These are phyloP conservation scores for Epinotia nisella DNA, from an alignment of 2,888 invertebrate species.

Conservation along the genomic window DNA sequence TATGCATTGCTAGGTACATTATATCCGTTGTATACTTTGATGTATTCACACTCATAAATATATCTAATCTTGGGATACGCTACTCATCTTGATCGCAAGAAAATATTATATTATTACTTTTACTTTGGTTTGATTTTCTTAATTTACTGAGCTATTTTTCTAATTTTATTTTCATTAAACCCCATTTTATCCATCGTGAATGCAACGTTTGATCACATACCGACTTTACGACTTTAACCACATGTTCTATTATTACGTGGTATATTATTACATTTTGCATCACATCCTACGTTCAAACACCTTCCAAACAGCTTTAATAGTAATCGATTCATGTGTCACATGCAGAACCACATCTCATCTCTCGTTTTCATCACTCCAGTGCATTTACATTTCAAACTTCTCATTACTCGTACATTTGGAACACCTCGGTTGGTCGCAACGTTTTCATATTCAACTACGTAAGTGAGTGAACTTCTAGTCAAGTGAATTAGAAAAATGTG, in stretches of 20 bases:
- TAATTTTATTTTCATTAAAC: too few species aligned
- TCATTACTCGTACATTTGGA: constrained; percentile 23
- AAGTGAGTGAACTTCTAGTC: constrained; percentile 3
- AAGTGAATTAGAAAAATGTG: not conserved
- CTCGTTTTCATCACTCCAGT: constrained; percentile 12
- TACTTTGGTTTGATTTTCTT: too few species aligned
- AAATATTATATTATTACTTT: too few species aligned
- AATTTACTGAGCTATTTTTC: too few species aligned
- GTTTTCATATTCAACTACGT: constrained; percentile 11
- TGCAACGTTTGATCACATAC: not conserved
- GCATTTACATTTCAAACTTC: constrained; percentile 25
- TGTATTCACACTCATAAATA: too few species aligned
- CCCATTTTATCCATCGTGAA: not conserved
- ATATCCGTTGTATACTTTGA: too few species aligned
- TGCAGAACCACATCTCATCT: constrained; percentile 10
- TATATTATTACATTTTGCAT: constrained; percentile 4
- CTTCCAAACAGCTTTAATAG: constrained; percentile 17
- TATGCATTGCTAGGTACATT: too few species aligned
- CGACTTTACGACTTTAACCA: not conserved
- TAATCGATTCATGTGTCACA: constrained; percentile 21
- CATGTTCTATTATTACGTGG: not conserved
- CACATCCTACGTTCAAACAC: not conserved
- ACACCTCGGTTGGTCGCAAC: constrained; percentile 1
- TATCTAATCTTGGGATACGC: too few species aligned
- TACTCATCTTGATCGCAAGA: too few species aligned